Conservation (phyloP, 2,888 invertebrate genomes). For the Rhingia campestris region DNA sequence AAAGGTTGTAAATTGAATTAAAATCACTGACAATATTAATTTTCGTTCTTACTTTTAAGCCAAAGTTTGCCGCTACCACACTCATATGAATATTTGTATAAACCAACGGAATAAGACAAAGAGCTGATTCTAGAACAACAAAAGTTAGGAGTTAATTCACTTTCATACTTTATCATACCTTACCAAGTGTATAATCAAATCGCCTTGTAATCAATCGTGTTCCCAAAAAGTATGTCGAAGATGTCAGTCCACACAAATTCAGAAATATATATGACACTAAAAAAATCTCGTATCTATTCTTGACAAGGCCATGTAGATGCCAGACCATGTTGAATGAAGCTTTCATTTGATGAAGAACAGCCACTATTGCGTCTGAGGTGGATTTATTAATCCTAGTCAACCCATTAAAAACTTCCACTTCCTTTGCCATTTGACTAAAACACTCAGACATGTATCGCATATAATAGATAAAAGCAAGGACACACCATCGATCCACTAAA, state of each 20-base stretch:
- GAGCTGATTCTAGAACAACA: slow-evolving; percentile 39
- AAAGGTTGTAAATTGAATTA: neutral
- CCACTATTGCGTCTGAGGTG: neutral
- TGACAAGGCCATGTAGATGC: slow-evolving; percentile 24
- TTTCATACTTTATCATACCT: neutral
- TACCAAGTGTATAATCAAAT: slow-evolving; percentile 56
- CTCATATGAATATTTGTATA: slow-evolving; percentile 39
- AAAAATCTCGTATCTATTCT: slow-evolving; percentile 46
- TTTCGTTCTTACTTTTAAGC: slow-evolving; percentile 23
- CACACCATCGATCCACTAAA: slow-evolving; percentile 35
- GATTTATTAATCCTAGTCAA: slow-evolving; percentile 5
- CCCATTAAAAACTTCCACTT: slow-evolving; percentile 30
- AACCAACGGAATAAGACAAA: slow-evolving; percentile 46
- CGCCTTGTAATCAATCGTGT: slow-evolving; percentile 42
- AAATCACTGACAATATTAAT: neutral
- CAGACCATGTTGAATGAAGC: slow-evolving; percentile 37
- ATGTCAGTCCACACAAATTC: slow-evolving; percentile 47
- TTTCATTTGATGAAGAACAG: slow-evolving; percentile 34
- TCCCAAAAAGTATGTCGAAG: slow-evolving; percentile 49
- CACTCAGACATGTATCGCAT: slow-evolving; percentile 45
- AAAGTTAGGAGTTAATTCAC: neutral
- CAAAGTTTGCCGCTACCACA: slow-evolving; percentile 30
- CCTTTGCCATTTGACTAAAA: slow-evolving; percentile 33
- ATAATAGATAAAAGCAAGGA: slow-evolving; percentile 52
- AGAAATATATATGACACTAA: slow-evolving; percentile 50